Base-by-base conservation (phyloP, 2,888 invertebrate genomes). In the Nomada lathburiana region DNA sequence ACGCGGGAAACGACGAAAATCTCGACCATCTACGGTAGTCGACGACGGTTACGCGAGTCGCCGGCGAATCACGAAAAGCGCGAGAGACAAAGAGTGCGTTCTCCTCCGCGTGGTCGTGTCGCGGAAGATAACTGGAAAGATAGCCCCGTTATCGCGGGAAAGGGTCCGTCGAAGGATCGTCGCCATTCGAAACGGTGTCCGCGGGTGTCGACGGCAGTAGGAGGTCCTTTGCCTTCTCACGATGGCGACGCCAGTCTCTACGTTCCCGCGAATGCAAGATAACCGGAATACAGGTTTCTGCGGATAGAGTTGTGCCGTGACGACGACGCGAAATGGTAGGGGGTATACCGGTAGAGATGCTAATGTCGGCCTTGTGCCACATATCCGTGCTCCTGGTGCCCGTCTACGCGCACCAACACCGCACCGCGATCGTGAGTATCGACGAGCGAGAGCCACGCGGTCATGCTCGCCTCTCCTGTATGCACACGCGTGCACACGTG, bases 311-410 rank as follows among this genome's bases (percentile, higher is more conserved):
- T 89, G 90, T 91, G 93, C 89, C 86, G 88, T 86, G 86, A 86
- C 86, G 84, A 79, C 84, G 80, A 80, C 79, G 88, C 77, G 85
- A 88, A 90, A 89, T 91, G 89, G 92, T 91, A 91, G 92, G 91
- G 91, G 90, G 90, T 92, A 92, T 93, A 93, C 93, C 93, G 93
- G 93, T 94, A 93, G 93, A 93, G 93, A 94, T 94, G 93, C 93
- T 94, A 94, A 94, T 94, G 91, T 88, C 93, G 93, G 93, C 93
- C 93, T 94, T 94, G 93, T 94, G 93, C 93, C 92, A 93, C 92
- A 93, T 93, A 93, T 88, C 87, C 91, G 88, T 87, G 87, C 92
- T 91, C 91, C 90, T 90, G 91, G 86, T 90, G 90, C 89, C 86
- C 87, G 87, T 87, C 85, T 87, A 84, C 86, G 80, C 78, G 80